These are phyloP conservation scores for Myrmecophaga tridactyla DNA, from an alignment of 2,113 vertebrate genomes.

Conservation along the genomic window DNA sequence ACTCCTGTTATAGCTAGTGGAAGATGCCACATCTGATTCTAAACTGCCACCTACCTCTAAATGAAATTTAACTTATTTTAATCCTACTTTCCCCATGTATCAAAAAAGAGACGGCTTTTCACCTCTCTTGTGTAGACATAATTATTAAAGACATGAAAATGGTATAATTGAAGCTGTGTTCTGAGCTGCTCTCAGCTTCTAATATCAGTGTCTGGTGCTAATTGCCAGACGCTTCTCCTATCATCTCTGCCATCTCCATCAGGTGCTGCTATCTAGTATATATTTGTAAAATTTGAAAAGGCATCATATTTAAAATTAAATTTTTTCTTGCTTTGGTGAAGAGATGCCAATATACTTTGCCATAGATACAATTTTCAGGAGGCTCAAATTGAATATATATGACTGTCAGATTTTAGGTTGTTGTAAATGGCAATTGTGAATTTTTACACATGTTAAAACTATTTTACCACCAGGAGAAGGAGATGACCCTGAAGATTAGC, in stretches of 20 bases:
- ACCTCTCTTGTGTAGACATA: not conserved
- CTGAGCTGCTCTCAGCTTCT: not conserved
- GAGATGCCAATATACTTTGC: not conserved
- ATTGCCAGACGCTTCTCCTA: constrained; percentile 49
- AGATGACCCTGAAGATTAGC: constrained; percentile 27
- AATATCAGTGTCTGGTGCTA: not conserved
- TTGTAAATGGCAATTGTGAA: not conserved
- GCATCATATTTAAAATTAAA: constrained; percentile 34
- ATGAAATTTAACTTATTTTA: not conserved
- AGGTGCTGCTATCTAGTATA: not conserved
- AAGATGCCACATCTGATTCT: not conserved
- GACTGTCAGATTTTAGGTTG: not conserved
- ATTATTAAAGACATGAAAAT: not conserved
- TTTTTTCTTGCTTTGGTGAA: constrained; percentile 28
- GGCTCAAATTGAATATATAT: not conserved
- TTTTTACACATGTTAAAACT: not conserved
- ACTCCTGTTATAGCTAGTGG: not conserved
- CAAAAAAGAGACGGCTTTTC: not conserved
- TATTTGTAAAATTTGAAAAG: constrained; percentile 55
- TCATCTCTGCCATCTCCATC: not conserved
- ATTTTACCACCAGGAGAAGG: not conserved
- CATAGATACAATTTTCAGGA: not conserved
- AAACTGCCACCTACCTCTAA: not conserved
- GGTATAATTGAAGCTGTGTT: not conserved
- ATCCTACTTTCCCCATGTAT: not conserved